These are phyloP conservation scores for Bombus haemorrhoidalis DNA, from an alignment of 1,140 invertebrate genomes.

Conservation along the genomic window DNA sequence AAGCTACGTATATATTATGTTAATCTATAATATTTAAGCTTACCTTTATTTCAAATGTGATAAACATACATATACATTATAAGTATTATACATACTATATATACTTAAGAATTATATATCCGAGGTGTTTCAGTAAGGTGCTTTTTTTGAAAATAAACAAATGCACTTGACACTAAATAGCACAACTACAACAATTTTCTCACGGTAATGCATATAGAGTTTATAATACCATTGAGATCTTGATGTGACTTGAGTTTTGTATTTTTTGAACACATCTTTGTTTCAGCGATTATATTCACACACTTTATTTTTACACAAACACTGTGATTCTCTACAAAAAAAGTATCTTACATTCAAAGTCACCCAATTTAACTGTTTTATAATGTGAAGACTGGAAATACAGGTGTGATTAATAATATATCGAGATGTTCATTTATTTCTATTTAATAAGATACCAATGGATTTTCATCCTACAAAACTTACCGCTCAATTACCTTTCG, in stretches of 20 bases:
- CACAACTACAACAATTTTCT: background rate
- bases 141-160: constrained; percentile 44
- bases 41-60: constrained; percentile 76
- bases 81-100: constrained; percentile 57
- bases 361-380: constrained; percentile 69
- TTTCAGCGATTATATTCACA: constrained; percentile 13
- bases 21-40: constrained; percentile 42
- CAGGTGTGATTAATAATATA: constrained; percentile 72
- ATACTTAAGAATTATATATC: constrained; percentile 52
- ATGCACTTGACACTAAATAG: constrained; percentile 19
- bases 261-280: constrained; percentile 9
- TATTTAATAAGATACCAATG: constrained; percentile 14
- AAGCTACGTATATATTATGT: constrained; percentile 30
- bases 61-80: constrained; percentile 70
- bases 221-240: constrained; percentile 13
- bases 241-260: constrained; percentile 21
- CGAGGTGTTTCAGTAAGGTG: constrained; percentile 68
- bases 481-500: constrained; percentile 9
- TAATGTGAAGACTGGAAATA: constrained; percentile 77
- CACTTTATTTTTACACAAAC: constrained; percentile 21
- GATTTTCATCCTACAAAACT: constrained; percentile 19
- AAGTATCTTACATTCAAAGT: constrained; percentile 66
- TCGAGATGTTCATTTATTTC: constrained; percentile 38
- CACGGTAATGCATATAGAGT: background rate
- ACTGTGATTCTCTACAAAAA: constrained; percentile 55